These are phyloP conservation scores for Falcunculus frontatus DNA, from an alignment of 2,113 vertebrate genomes.

Conservation along the genomic window DNA sequence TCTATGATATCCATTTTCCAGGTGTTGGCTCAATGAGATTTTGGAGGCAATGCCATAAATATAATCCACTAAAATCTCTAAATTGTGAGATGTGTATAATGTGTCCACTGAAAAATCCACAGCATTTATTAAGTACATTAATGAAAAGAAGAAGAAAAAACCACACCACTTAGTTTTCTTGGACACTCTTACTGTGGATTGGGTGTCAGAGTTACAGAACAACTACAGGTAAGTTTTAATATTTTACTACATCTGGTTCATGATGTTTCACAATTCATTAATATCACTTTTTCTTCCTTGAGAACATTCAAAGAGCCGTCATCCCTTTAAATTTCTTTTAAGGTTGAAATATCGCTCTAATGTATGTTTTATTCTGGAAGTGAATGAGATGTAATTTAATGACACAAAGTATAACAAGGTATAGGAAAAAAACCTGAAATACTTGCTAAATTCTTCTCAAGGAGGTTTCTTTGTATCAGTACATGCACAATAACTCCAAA, in stretches of 20 bases:
- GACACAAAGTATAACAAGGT: not conserved
- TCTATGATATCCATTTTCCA: not conserved
- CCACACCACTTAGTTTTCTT: slow-evolving; percentile 24
- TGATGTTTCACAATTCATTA: slow-evolving; percentile 58
- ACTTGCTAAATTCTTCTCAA: not conserved
- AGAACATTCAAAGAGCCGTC: not conserved
- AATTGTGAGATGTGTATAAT: not conserved
- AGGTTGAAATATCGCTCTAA: not conserved
- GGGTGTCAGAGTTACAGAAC: slow-evolving; percentile 25
- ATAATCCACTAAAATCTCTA: not conserved
- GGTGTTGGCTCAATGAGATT: not conserved
- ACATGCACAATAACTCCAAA: not conserved
- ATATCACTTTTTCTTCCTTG: slow-evolving; percentile 34
- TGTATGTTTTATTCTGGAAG: not conserved
- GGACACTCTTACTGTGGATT: slow-evolving; percentile 13
- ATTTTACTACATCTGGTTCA: slow-evolving; percentile 65
- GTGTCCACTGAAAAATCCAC: not conserved
- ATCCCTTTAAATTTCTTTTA: not conserved
- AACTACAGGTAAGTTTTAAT: slow-evolving; percentile 54
- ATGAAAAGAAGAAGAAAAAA: not conserved
- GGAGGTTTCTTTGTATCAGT: not conserved
- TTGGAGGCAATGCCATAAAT: not conserved
- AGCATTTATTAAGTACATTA: not conserved
- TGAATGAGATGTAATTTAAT: not conserved
- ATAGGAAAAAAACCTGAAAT: not conserved